A percentile compares a stretch with the other conserved stretches of the same genome.
These are phyloP conservation scores for Enteromius radiatus DNA, from an alignment of 2,797 vertebrate genomes.

Conservation along the genomic window DNA sequence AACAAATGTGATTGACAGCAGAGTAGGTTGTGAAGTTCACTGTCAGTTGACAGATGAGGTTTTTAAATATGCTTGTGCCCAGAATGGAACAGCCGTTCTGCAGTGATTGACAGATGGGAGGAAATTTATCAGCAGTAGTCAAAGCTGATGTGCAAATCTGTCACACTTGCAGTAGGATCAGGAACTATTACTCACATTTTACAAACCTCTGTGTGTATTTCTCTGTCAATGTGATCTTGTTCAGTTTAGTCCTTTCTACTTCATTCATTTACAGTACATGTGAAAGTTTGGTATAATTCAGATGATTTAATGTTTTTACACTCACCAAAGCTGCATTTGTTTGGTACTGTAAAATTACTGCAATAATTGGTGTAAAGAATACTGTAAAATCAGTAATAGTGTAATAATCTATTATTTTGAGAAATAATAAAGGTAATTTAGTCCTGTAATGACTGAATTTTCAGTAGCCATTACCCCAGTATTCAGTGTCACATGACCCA, in stretches of 20 bases:
- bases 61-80: slow-evolving; percentile 4
- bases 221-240: not conserved
- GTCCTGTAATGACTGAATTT: not conserved
- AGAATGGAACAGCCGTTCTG: not conserved
- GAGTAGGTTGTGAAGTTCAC: slow-evolving; percentile 1
- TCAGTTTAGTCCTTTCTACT: not conserved
- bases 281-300: not conserved
- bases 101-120: not conserved
- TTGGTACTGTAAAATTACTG: not conserved
- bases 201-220: not conserved
- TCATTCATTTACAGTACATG: not conserved
- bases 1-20: not conserved
- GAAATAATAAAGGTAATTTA: too few relatives aligned
- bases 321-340: not conserved
- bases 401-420: too few relatives aligned
- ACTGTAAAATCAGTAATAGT: too few relatives aligned
- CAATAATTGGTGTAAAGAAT: not conserved
- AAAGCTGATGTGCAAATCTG: slow-evolving; percentile 12
- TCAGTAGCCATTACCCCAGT: not conserved
- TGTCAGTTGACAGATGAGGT: not conserved
- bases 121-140: not conserved
- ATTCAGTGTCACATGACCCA: not conserved
- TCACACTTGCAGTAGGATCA: not conserved
- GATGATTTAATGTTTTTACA: not conserved
- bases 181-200: not conserved